Evolutionary conservation across 2,888 invertebrate species (phyloP), one percentile per base, ranked within the genome.

Genomic region (Charanyca ferruginea): DNA sequence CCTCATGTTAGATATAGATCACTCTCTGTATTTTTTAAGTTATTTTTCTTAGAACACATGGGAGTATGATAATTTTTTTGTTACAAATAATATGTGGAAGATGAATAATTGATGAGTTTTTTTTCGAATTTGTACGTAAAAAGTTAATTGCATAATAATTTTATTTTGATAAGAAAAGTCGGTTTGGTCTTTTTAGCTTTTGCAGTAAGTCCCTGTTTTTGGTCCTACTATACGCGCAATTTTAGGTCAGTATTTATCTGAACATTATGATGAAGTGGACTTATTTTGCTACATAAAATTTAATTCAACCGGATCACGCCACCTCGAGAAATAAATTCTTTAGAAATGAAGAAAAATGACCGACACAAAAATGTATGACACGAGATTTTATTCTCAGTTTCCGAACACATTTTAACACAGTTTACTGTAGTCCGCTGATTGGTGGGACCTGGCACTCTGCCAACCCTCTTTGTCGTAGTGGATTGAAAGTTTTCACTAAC

Each of bases 401-500:
- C 41, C 41, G 44, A 62, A 66, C 58, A 64, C 58, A 67, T 66
- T 74, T 66, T 70, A 79, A 74, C 69, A 55, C 53, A 59, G 54
- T 79, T 67, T 66, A 49, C 44, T 62, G 59, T 51, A 68, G 69
- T 75, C 81, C 62, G 65, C 49, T 77, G 77, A 76, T 79, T 76
- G 72, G 62, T 55, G 57, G 32, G 47, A 13, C 22, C 67, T 83
- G 83, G 83, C 81, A 5, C 9, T 16, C 42, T 64, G 83, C 83
- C 83, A 82, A 48, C 28, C 48, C 47, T 28, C 66, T 71, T 68
- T 71, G 63, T 75, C 59, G 49, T 64, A 73, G 71, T 70, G 67
- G 76, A 79, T 79, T 82, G 78, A 74, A 79, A 80, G 70, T 74
- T 69, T 82, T 74, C 80, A 76, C 73, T 80, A 67, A 70, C 71